Conservation (phyloP, 2,888 invertebrate genomes). For the Gandaritis pyraliata region DNA sequence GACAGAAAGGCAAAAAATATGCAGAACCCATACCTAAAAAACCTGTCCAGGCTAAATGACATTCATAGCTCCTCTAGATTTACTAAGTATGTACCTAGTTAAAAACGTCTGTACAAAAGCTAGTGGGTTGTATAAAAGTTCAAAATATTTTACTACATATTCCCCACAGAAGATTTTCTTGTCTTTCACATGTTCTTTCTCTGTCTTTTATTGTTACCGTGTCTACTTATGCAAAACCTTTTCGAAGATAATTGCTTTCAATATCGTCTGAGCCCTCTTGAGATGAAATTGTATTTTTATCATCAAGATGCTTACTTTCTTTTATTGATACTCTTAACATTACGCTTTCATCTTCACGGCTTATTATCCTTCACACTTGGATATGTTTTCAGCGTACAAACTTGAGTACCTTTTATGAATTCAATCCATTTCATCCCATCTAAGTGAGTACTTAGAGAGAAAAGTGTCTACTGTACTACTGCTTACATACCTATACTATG, state of each 20-base stretch:
- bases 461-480: constrained; percentile 2
- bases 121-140: too few relatives aligned
- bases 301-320: constrained; percentile 12
- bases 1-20: too few relatives aligned
- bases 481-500: constrained; percentile 1
- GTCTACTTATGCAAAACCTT: not conserved
- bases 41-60: too few relatives aligned
- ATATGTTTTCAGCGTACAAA: constrained; percentile 9
- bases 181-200: too few relatives aligned
- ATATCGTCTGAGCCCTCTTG: constrained; percentile 5
- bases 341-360: constrained; percentile 16
- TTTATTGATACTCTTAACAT: constrained; percentile 20
- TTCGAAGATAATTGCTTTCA: constrained; percentile 5
- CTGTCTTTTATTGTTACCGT: too few relatives aligned
- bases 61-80: too few relatives aligned
- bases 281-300: constrained; percentile 12
- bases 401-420: constrained; percentile 8
- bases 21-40: too few relatives aligned
- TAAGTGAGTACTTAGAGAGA: constrained; percentile 13
- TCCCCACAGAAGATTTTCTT: too few relatives aligned
- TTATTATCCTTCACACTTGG: constrained; percentile 21
- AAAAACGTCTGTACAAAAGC: too few relatives aligned
- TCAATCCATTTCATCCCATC: constrained; percentile 12
- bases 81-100: too few relatives aligned
- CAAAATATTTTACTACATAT: too few relatives aligned